phyloP scores from a whole-genome alignment of 2,888 invertebrate genomes.

The Hirtodrosophila cameraria region DNA sequence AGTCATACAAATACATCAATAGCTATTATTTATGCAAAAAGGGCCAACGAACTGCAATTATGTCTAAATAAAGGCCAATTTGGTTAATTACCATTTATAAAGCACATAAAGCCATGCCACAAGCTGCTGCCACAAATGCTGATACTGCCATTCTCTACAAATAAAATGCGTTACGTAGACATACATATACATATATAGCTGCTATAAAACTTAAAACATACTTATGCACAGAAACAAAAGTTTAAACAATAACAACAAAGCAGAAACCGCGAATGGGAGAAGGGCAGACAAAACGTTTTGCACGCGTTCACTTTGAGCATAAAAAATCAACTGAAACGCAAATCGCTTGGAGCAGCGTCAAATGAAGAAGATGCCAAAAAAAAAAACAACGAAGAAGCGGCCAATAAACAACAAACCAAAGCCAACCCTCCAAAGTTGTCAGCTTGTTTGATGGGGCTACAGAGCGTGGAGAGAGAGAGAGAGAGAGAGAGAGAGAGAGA shows the following conservation, averaged over 20 bases:
- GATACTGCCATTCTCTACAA: slow-evolving; percentile 35
- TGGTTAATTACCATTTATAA: slow-evolving; percentile 57
- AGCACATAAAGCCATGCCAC: slow-evolving; percentile 32
- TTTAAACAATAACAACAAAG: slow-evolving; percentile 44
- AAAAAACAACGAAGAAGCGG: slow-evolving; percentile 26
- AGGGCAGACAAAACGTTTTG: slow-evolving; percentile 38
- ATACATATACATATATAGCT: slow-evolving; percentile 1
- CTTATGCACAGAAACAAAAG: slow-evolving; percentile 9
- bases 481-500: slow-evolving; percentile 7
- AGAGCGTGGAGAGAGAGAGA: slow-evolving; percentile 1
- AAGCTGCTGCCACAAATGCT: slow-evolving; percentile 26
- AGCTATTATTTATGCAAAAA: slow-evolving; percentile 45
- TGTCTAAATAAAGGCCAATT: slow-evolving; percentile 23
- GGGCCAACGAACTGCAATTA: slow-evolving; percentile 67
- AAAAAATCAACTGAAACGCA: slow-evolving; percentile 70
- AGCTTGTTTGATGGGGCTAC: slow-evolving; percentile 3
- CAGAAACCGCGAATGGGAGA: slow-evolving; percentile 26
- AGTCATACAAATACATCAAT: slow-evolving; percentile 47
- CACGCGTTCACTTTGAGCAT: slow-evolving; percentile 64
- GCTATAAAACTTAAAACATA: slow-evolving; percentile 10
- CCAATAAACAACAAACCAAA: slow-evolving; percentile 40
- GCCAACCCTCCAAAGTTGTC: slow-evolving; percentile 35
- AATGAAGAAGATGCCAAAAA: slow-evolving; percentile 62
- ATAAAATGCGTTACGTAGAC: slow-evolving; percentile 34
- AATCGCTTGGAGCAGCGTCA: slow-evolving; percentile 56